Base-by-base conservation (phyloP, 1,140 invertebrate species). In the Patella vulgata region DNA sequence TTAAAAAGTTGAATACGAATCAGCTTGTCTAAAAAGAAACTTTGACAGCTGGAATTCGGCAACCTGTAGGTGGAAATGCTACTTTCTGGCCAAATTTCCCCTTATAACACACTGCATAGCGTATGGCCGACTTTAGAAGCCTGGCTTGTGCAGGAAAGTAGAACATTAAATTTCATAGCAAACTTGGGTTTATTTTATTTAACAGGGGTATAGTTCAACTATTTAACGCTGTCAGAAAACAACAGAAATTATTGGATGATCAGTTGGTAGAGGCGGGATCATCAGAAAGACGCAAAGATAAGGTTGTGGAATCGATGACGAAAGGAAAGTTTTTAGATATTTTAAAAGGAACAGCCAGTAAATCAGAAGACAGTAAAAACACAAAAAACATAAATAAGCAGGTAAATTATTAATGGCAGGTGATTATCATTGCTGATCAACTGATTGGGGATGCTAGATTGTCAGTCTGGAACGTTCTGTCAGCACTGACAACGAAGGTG, bases 171-270 rank as follows among this genome's bases (percentile, higher is more conserved):
- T n/a, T n/a, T n/a, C n/a, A 17, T 21, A 40, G 17, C 17, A 42
- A 11, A 42, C 33, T 17, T 30, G 5, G 30, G 3, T 1, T 19
- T n/a, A 11, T n/a, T n/a, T 51, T 59, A 19, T 59, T 68, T 85
- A 84, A 33, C 69, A 94, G 91, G 79, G 94, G 94, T 77, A 93
- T 96, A 4, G 93, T 96, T 0, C 93, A 95, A 80, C 84, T 97
- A 66, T 97, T 96, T 70, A 96, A 96, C 88, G 91, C 93, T 25
- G 94, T 96, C 0, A 88, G 87, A 76, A 88, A 90, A 69, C 94
- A 96, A 83, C 93, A 96, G 81, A 91, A 89, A 79, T 87, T 89
- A 52, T 85, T 95, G 51, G 88, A 91, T 52, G 87, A 88, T 53
- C 89, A 93, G 82, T 79, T 95, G 62, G 84, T 88, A 43, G 86